These are phyloP conservation scores for Arremon brunneinucha DNA, from an alignment of 2,797 vertebrate species.

Conservation along the genomic window DNA sequence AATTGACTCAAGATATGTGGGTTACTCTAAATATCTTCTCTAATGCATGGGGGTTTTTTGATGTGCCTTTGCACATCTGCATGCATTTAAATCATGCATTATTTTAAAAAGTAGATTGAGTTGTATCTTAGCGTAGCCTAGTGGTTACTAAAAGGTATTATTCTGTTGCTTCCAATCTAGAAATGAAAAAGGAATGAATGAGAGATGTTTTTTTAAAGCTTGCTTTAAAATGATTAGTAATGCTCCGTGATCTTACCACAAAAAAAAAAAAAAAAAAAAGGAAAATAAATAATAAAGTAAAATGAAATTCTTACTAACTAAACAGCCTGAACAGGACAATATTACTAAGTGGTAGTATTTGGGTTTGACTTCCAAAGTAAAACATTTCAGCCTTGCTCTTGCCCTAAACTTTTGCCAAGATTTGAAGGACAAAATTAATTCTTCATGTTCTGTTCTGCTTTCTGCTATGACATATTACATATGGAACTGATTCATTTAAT, in stretches of 20 bases:
- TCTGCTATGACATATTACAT: neutral
- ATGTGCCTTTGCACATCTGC: neutral
- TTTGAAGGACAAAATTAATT: neutral
- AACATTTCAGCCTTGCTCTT: neutral
- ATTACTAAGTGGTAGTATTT: neutral
- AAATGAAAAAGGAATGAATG: neutral
- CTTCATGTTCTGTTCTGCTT: neutral
- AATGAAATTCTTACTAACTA: neutral
- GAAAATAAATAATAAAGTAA: neutral
- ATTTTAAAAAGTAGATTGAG: neutral
- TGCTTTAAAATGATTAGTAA: neutral
- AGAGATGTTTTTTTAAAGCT: neutral
- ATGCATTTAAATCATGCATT: neutral
- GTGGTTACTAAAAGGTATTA: conserved; percentile 64
- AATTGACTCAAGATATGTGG: neutral
- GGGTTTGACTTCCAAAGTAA: neutral
- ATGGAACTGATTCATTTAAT: neutral
- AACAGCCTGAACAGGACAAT: neutral
- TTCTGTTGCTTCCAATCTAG: neutral
- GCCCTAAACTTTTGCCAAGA: neutral
- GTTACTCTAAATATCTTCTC: neutral
- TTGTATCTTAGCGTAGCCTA: conserved; percentile 74
- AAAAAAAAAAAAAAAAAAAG: neutral
- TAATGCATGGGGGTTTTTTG: neutral
- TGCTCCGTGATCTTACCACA: neutral